These are phyloP conservation scores for Pentalonia nigronervosa DNA, from an alignment of 1,140 invertebrate species.

Conservation along the genomic window DNA sequence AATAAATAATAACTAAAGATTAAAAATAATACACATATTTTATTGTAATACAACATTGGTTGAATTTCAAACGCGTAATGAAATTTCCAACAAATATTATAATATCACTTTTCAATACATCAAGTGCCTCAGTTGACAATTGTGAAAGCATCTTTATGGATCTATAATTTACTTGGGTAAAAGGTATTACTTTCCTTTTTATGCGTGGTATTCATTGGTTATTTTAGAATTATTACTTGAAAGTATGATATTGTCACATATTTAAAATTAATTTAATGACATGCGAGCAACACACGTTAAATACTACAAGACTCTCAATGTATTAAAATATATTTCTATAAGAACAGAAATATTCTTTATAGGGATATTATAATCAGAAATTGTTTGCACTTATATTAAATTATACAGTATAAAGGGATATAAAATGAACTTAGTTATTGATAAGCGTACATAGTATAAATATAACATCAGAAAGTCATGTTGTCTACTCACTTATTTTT, in stretches of 20 bases:
- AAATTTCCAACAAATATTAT: constrained; percentile 10
- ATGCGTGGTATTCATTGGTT: neutral
- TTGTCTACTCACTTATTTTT: neutral
- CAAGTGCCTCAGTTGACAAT: neutral
- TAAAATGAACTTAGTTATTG: neutral
- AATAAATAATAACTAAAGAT: neutral
- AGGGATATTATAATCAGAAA: neutral
- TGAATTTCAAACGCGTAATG: neutral
- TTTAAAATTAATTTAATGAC: neutral
- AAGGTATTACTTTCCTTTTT: neutral
- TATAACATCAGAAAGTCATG: neutral
- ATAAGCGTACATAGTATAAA: neutral
- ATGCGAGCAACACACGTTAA: neutral
- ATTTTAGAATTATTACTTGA: neutral
- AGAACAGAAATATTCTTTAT: neutral
- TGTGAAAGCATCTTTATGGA: neutral
- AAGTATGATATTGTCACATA: accelerated
- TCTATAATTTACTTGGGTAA: neutral
- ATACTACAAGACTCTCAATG: neutral
- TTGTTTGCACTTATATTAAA: neutral
- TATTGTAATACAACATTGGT: neutral
- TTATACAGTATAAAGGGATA: neutral
- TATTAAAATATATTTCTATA: neutral
- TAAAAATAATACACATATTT: constrained; percentile 8
- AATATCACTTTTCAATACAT: neutral